Base-by-base conservation (phyloP, 2,888 invertebrate genomes). In the Apodemia zela region DNA sequence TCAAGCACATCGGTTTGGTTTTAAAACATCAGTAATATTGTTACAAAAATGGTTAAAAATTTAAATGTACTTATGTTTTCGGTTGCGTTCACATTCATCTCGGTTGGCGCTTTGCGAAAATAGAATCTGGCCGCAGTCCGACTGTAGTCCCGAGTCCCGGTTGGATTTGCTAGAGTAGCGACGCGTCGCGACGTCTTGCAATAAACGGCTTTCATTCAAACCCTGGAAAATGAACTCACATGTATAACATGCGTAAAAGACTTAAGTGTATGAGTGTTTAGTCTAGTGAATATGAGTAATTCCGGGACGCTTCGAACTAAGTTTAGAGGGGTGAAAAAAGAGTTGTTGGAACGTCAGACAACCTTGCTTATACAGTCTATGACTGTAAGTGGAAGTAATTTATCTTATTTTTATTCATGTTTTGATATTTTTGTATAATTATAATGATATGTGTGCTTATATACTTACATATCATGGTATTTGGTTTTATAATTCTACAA, bases 251-350 rank as follows among this genome's bases (percentile, higher is more conserved):
- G 45, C 33, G 61, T 47, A 62, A 65, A 62, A 63, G 63, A 62
- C 61, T 65, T 38, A 25, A 62, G 61, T 66, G 63, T 62, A 62
- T 66, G 63, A 58, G 65, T 73, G 69, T 65, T 68, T 66, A 67
- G 65, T 70, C 67, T 68, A 67, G 70, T 70, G 69, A 42, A 72
- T 72, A 90, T 89, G 92, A 93, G 93, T 79, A 93, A 93, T 18
- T 92, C 85, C 67, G 93, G 93, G 60, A 92, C 93, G 61, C 88
- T 93, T 66, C 93, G 93, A 77, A 94, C 94, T 80, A 93, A 93
- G 78, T 96, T 96, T 82, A 93, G 96, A 75, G 97, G 97, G 49
- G 91, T 97, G 66, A 96, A 95, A 79, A 96, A 95, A 82, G 95
- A 96, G 76, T 93, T 95, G 75, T 80, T 96, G 69, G 95, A 95